Percentiles rank a stretch among this genome's conserved stretches.
Evolutionary conservation across 2,797 vertebrate species (phyloP).

Genomic region (Helostoma temminkii): DNA sequence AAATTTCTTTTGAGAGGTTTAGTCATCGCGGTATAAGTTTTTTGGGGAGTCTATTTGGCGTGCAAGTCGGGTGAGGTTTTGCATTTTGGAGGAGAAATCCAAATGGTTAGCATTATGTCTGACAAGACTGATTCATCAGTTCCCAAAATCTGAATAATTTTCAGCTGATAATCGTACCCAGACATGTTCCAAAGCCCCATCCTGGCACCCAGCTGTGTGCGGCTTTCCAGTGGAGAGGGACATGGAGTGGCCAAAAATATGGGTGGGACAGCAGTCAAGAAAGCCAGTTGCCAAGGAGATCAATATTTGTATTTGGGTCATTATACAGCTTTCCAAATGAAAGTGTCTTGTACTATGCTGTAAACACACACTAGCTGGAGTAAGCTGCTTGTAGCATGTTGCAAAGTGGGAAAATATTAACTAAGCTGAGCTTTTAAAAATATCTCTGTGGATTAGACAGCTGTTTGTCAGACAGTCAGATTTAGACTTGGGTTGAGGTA

Average conservation of each 20-base stretch:
- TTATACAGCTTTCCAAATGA: slow-evolving; percentile 47
- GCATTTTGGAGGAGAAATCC: slow-evolving; percentile 6
- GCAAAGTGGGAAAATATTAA: slow-evolving; percentile 20
- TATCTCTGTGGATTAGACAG: slow-evolving; percentile 23
- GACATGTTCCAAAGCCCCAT: slow-evolving; percentile 28
- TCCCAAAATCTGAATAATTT: slow-evolving; percentile 40
- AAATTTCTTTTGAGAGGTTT: slow-evolving; percentile 6
- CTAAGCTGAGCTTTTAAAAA: slow-evolving; percentile 20
- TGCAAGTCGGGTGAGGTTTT: slow-evolving; percentile 13
- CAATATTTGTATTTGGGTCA: slow-evolving; percentile 62
- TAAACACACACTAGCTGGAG: slow-evolving; percentile 33
- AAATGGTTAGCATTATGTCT: slow-evolving; percentile 40
- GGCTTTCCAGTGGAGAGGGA: slow-evolving; percentile 30
- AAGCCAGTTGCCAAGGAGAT: slow-evolving; percentile 57
- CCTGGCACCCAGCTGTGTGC: slow-evolving; percentile 19
- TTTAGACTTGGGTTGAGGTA: slow-evolving; percentile 20
- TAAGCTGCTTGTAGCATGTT: slow-evolving; percentile 27
- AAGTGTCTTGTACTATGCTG: slow-evolving; percentile 32
- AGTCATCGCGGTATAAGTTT: slow-evolving; percentile 15
- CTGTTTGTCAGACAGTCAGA: slow-evolving; percentile 27
- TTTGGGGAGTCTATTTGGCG: slow-evolving; percentile 20
- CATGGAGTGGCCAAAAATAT: slow-evolving; percentile 32
- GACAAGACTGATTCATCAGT: slow-evolving; percentile 43
- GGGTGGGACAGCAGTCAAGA: slow-evolving; percentile 45
- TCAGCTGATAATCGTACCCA: slow-evolving; percentile 49